Conservation (phyloP, 2,113 vertebrate species). For the Sinocyclocheilus maitianheensis region DNA sequence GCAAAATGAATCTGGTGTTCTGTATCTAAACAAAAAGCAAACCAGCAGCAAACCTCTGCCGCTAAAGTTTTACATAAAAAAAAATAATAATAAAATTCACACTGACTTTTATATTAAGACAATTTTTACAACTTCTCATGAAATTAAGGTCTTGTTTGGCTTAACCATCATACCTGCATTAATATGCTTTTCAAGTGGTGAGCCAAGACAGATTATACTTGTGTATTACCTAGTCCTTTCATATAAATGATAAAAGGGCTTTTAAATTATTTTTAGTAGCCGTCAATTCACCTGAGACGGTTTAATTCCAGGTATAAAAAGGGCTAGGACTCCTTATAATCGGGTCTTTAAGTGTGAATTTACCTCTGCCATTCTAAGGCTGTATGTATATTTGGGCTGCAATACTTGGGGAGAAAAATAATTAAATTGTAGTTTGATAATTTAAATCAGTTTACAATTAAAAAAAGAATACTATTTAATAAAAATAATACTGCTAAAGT, state of each 20-base stretch:
- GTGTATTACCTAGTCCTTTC: background rate
- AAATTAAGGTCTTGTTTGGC: background rate
- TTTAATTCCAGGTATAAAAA: background rate
- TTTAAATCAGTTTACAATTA: too few species aligned
- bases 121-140: background rate
- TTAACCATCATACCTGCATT: background rate
- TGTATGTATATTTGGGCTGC: background rate
- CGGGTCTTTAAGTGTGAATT: background rate
- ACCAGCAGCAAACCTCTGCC: conserved; percentile 48
- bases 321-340: background rate
- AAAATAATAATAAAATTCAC: background rate
- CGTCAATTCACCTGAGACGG: background rate
- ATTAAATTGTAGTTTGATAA: too few species aligned
- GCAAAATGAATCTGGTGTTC: conserved; percentile 53
- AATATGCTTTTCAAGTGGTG: background rate
- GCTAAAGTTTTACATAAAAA: conserved; percentile 36
- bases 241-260: background rate
- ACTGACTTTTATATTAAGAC: background rate
- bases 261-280: background rate
- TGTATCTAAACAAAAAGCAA: conserved; percentile 41
- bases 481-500: too few species aligned
- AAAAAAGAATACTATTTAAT: too few species aligned
- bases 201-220: background rate
- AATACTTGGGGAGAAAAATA: too few species aligned
- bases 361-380: background rate